Conservation (phyloP, 2,888 invertebrate genomes). For the Cheiracanthium punctorium region DNA sequence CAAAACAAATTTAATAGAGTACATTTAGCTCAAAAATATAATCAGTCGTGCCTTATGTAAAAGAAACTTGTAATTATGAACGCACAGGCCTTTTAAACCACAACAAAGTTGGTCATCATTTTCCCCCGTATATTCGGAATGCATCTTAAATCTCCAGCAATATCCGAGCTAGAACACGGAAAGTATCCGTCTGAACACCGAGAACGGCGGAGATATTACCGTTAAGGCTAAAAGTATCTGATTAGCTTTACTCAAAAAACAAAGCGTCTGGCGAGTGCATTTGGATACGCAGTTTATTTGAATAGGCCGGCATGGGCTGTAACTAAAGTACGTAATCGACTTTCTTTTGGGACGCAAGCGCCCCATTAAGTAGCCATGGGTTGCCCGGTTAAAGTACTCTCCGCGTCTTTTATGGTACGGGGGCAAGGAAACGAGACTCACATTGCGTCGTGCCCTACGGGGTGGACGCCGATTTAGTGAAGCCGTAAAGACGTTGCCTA, state of each 20-base stretch:
- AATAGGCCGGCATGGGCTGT: not conserved
- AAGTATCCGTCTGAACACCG: not conserved
- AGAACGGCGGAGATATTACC: not conserved
- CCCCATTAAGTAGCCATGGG: constrained; percentile 1
- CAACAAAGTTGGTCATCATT: no score
- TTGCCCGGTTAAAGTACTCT: not conserved
- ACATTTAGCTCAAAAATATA: no score
- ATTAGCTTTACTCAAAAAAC: not conserved
- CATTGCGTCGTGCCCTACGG: not conserved
- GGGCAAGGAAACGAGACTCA: not conserved
- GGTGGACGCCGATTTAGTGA: not conserved
- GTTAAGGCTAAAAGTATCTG: not conserved
- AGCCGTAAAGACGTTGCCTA: not conserved
- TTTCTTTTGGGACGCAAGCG: not conserved
- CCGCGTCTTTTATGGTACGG: not conserved
- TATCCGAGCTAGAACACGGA: no score
- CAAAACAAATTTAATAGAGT: no score
- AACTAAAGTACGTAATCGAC: not conserved
- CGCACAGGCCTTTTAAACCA: no score
- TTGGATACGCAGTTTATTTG: not conserved
- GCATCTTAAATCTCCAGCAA: no score
- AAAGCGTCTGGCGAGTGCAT: not conserved
- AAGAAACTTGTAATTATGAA: no score
- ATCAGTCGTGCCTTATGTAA: no score
- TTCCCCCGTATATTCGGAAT: no score